Conservation (phyloP, 2,888 invertebrate genomes). For the Nezara viridula region DNA sequence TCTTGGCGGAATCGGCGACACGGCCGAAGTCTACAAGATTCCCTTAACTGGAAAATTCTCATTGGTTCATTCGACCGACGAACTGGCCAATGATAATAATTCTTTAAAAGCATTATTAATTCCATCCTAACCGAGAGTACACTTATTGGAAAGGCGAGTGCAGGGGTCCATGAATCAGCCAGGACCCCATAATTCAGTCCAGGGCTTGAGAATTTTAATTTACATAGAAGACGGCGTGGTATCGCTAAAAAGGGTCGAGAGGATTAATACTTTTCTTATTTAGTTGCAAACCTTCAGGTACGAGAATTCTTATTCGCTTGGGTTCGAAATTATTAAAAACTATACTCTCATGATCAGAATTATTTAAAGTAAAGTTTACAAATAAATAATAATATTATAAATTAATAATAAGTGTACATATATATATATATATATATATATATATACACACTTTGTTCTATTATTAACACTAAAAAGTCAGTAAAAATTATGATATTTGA, state of each 20-base stretch:
- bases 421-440: too few species aligned
- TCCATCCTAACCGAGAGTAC: not conserved
- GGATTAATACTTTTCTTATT: conserved; percentile 44
- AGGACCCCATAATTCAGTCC: conserved; percentile 17
- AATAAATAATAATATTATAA: too few species aligned
- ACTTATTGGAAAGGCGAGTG: conserved; percentile 42
- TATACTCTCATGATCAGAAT: not conserved
- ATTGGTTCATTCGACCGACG: not conserved
- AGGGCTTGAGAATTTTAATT: conserved; percentile 23
- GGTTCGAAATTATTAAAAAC: not conserved
- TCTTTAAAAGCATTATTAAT: conserved; percentile 33
- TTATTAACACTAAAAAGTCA: too few species aligned
- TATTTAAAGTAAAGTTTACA: not conserved
- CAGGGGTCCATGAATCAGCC: conserved; percentile 13
- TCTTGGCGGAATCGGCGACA: not conserved
- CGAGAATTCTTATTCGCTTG: not conserved
- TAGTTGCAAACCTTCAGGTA: not conserved
- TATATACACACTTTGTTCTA: too few species aligned
- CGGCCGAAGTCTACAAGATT: not conserved
- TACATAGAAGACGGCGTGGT: conserved; percentile 24
- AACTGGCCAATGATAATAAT: conserved; percentile 34
- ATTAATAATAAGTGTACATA: too few species aligned
- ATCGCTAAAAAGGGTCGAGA: not conserved
- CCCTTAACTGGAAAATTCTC: conserved; percentile 31
- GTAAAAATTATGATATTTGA: too few species aligned